These are phyloP conservation scores for Drosophila mimica DNA, from an alignment of 2,888 invertebrate species.

Conservation along the genomic window DNA sequence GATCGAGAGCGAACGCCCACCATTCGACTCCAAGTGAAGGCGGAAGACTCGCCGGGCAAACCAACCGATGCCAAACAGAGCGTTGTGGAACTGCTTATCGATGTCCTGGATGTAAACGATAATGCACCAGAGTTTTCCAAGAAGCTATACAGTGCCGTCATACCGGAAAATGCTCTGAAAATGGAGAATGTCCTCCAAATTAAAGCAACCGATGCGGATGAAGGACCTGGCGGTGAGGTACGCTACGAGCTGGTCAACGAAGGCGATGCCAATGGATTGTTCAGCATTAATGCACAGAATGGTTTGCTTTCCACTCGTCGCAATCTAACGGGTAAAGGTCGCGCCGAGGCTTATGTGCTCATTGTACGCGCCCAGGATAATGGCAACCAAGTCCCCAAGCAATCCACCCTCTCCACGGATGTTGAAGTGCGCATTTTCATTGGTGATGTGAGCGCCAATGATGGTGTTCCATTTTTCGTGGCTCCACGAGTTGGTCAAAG, in stretches of 20 bases:
- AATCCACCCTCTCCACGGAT: slow-evolving; percentile 87
- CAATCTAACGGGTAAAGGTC: slow-evolving; percentile 90
- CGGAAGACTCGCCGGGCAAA: slow-evolving; percentile 91
- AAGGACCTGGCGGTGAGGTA: slow-evolving; percentile 90
- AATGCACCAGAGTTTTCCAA: slow-evolving; percentile 90
- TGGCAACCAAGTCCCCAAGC: slow-evolving; percentile 86
- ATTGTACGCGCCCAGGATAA: slow-evolving; percentile 89
- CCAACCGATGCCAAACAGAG: slow-evolving; percentile 88
- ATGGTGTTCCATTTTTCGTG: slow-evolving; percentile 91
- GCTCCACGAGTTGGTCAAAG: slow-evolving; percentile 89
- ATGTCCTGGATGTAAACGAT: slow-evolving; percentile 92
- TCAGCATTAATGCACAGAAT: slow-evolving; percentile 88
- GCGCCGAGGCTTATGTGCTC: slow-evolving; percentile 90
- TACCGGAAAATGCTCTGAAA: slow-evolving; percentile 90
- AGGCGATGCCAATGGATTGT: slow-evolving; percentile 90
- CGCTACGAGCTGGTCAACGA: slow-evolving; percentile 90
- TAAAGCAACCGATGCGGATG: slow-evolving; percentile 91
- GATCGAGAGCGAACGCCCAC: slow-evolving; percentile 91
- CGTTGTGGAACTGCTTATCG: slow-evolving; percentile 88
- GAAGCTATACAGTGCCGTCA: slow-evolving; percentile 89
- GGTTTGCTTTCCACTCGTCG: slow-evolving; percentile 89
- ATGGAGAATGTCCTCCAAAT: slow-evolving; percentile 89
- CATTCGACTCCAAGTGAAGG: slow-evolving; percentile 89
- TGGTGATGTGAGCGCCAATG: slow-evolving; percentile 92
- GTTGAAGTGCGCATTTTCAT: slow-evolving; percentile 89